A percentile compares a stretch with the other conserved stretches of the same genome.
Conservation (phyloP, 2,113 vertebrate species). For the Bubalus kerabau region DNA sequence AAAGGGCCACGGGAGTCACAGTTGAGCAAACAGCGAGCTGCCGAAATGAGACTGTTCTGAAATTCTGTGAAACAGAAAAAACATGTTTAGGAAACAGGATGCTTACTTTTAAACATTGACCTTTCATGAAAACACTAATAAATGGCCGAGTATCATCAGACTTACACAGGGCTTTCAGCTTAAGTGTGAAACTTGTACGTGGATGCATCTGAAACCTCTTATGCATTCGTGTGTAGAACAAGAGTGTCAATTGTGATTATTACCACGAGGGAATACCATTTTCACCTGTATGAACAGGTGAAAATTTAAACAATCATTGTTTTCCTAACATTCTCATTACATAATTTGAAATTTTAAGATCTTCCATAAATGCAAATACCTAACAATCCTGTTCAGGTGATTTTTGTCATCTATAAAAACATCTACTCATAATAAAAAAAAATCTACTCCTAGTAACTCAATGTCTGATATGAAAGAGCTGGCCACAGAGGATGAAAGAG, state of each 20-base stretch:
- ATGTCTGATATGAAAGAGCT: not conserved
- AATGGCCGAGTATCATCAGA: not conserved
- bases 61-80: not conserved
- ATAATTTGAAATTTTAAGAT: not conserved
- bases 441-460: not conserved
- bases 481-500: not conserved
- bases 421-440: not conserved
- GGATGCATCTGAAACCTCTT: not conserved
- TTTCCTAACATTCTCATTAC: not conserved
- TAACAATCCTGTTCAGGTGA: constrained; percentile 1
- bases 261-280: not conserved
- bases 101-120: not conserved
- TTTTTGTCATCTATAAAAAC: not conserved
- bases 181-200: not conserved
- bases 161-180: not conserved
- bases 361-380: constrained; percentile 1
- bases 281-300: not conserved
- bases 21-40: not conserved
- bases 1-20: not conserved
- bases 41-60: not conserved
- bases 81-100: not conserved
- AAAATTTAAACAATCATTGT: not conserved
- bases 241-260: not conserved
- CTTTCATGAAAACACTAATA: not conserved
- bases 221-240: not conserved